Evolutionary conservation across 2,113 vertebrate species (phyloP).

Genomic region (Rhinogobius similis): DNA sequence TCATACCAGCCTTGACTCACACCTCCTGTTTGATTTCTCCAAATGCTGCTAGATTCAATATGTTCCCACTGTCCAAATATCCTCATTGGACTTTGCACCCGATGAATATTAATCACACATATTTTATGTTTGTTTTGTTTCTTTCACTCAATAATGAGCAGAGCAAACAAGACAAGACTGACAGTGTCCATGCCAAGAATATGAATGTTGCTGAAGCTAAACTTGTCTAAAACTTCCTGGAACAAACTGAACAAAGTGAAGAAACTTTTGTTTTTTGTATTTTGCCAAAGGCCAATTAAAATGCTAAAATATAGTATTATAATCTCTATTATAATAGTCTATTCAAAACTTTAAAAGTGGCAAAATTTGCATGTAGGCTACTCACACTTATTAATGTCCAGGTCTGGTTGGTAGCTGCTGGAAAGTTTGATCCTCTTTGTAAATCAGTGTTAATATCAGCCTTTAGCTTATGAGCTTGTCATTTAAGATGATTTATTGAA

Average conservation of each 20-base stretch:
- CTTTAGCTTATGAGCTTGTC: too few relatives aligned
- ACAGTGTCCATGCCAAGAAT: conserved; percentile 8
- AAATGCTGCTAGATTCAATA: neutral
- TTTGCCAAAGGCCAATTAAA: neutral
- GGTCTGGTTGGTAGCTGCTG: too few relatives aligned
- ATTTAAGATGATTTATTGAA: too few relatives aligned
- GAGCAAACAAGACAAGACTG: conserved; percentile 7
- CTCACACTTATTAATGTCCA: too few relatives aligned
- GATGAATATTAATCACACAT: conserved; percentile 14
- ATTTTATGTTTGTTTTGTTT: conserved; percentile 15
- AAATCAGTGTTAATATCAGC: too few relatives aligned
- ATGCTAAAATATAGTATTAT: neutral
- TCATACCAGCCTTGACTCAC: conserved; percentile 41
- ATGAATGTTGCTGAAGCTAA: conserved; percentile 1
- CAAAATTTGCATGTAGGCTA: too few relatives aligned
- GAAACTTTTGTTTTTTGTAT: neutral
- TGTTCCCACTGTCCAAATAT: conserved; percentile 10
- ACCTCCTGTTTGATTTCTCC: neutral
- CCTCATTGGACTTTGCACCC: conserved; percentile 10
- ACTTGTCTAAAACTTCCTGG: conserved; percentile 1
- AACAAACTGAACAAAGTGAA: neutral
- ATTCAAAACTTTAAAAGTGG: too few relatives aligned
- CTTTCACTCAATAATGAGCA: conserved; percentile 6
- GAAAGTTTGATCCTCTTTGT: too few relatives aligned
- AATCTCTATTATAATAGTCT: too few relatives aligned